Base-by-base conservation (phyloP, 2,113 vertebrate genomes). In the Phyllostomus discolor region DNA sequence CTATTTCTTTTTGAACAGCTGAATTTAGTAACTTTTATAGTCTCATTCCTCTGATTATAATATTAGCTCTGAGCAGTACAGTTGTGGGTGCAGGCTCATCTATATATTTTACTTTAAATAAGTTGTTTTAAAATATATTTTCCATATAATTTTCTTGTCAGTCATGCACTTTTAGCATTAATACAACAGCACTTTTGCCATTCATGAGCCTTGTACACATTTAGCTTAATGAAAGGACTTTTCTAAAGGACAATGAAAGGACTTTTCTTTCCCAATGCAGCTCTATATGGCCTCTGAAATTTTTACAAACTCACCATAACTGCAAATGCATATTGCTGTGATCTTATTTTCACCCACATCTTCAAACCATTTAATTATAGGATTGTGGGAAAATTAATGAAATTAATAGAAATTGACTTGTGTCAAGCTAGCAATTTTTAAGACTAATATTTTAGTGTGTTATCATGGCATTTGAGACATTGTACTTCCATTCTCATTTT, bases 261-360 rank as follows among this genome's bases (percentile, higher is more conserved):
- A 95, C 95, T 96, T 97, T 96, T 96, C 43, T 88, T 89, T 86
- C 12, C 6, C 26, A 59, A 1, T 85, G 67, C 92, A 93, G 91
- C 73, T 78, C 19, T 95, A 91, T 83, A 94, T 96, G 79, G 82
- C 17, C 43, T 20, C 91, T 87, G 92, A 97, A 97, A 94, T 80
- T 91, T 92, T 82, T 85, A 95, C 78, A 87, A 88, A 50, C 15
- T 84, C 14, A 75, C 43, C 20, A 86, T 57, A 89, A 75, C 70
- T 84, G 33, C 46, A 35, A 84, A 57, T 38, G 15, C 12, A 10
- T 88, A 94, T 62, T 90, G 52, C 35, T 69, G 72, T 62, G 43
- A 35, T 69, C 50, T 95, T 88, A 48, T 83, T 87, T 38, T 95
- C 38, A 62, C 20, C 41, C 20, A 19, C 85, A 76, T 82, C 52